Percentiles rank a stretch among this genome's conserved stretches.
Evolutionary conservation across 2,888 invertebrate genomes (phyloP).

Genomic region (Drosophila limbata): DNA sequence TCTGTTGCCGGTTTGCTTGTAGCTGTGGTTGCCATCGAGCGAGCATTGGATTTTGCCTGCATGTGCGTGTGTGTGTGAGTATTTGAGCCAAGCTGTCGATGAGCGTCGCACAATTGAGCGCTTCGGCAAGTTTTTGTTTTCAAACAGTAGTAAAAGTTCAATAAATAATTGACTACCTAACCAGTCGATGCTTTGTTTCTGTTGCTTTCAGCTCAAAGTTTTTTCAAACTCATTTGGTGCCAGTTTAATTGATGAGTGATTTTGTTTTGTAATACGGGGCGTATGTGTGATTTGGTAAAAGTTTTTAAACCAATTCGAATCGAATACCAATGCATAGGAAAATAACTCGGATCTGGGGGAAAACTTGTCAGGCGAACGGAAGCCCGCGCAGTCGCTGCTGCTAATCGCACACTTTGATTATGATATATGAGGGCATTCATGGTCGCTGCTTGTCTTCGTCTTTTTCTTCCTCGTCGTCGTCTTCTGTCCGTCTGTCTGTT

Average conservation of each 20-base stretch:
- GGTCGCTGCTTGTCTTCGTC: constrained; percentile 31
- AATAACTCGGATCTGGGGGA: constrained; percentile 3
- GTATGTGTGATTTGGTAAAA: constrained; percentile 59
- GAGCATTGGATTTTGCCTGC: constrained; percentile 43
- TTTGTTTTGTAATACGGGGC: constrained; percentile 69
- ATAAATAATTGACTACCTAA: constrained; percentile 73
- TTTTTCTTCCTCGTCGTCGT: not conserved
- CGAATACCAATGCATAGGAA: not conserved
- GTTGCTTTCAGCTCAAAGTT: constrained; percentile 14
- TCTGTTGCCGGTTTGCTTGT: constrained; percentile 36
- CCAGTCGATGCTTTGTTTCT: constrained; percentile 52
- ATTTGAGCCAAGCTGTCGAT: constrained; percentile 34
- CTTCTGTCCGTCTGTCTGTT: constrained; percentile 5
- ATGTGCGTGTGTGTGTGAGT: constrained; percentile 20
- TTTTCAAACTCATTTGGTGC: constrained; percentile 28
- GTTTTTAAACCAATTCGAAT: constrained; percentile 26
- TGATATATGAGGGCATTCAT: constrained; percentile 66
- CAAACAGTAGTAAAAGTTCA: constrained; percentile 78
- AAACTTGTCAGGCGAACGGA: constrained; percentile 58
- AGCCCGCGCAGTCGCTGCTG: constrained; percentile 58
- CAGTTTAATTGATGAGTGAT: constrained; percentile 62
- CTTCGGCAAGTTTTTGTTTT: constrained; percentile 55
- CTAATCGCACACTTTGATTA: constrained; percentile 69
- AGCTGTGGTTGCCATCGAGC: constrained; percentile 53
- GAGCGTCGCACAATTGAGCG: constrained; percentile 63